A percentile compares a stretch with the other conserved stretches of the same genome.
Conservation (phyloP, 1,140 invertebrate species). For the Argopecten irradians region DNA sequence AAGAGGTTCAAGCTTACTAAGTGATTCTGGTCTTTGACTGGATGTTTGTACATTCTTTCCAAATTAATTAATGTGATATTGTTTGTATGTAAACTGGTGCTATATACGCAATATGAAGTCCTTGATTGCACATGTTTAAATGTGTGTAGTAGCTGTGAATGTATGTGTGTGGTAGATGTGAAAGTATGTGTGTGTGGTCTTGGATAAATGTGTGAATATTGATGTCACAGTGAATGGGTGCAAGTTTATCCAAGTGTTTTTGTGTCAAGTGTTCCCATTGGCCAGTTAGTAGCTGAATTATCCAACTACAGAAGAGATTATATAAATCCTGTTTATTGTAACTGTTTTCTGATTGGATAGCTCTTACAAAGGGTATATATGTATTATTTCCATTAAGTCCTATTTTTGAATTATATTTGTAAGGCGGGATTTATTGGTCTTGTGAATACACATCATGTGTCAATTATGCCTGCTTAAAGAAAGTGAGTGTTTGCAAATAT, state of each 20-base stretch:
- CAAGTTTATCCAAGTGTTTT: neutral
- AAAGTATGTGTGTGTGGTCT: neutral
- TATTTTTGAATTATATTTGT: no score
- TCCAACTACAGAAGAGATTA: constrained; percentile 11
- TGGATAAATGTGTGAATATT: neutral
- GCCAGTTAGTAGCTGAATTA: neutral
- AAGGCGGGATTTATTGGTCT: no score
- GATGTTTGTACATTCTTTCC: neutral
- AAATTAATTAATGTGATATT: neutral
- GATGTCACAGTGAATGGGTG: neutral
- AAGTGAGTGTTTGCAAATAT: no score
- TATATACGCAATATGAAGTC: neutral
- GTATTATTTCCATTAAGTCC: no score
- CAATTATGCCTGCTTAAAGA: no score
- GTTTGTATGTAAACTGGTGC: neutral
- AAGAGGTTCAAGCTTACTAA: neutral
- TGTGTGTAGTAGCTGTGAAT: neutral
- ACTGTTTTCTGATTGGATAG: neutral
- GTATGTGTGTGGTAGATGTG: neutral
- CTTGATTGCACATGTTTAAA: neutral
- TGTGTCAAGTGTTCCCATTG: neutral
- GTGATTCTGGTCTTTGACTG: neutral
- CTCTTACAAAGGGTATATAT: neutral
- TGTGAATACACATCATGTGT: no score
- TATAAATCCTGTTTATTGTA: neutral